A percentile compares a stretch with the other conserved stretches of the same genome.
Evolutionary conservation across 2,797 vertebrate genomes (phyloP).

Genomic region (Carduelis carduelis): DNA sequence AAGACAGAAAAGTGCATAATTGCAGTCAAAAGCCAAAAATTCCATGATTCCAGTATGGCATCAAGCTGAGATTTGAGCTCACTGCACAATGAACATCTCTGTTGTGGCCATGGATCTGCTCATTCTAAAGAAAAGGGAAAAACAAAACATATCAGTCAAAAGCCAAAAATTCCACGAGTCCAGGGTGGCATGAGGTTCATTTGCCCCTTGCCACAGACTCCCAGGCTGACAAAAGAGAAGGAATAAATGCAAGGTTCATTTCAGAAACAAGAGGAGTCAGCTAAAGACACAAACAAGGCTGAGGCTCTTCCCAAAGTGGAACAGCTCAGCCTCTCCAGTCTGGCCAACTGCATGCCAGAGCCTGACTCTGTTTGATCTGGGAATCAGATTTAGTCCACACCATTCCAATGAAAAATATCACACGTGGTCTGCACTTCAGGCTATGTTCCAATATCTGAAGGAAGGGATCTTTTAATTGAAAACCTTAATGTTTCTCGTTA

Average conservation of each 20-base stretch:
- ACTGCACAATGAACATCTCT: not conserved
- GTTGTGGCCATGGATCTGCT: not conserved
- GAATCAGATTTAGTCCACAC: not conserved
- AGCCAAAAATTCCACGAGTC: not conserved
- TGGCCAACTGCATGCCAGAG: not conserved
- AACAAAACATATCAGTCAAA: not conserved
- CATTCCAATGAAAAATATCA: not conserved
- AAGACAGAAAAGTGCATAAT: not conserved
- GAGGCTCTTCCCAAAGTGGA: not conserved
- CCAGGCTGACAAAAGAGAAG: not conserved
- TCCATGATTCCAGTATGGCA: not conserved
- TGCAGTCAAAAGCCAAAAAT: not conserved
- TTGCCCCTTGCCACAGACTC: not conserved
- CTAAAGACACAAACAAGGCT: not conserved
- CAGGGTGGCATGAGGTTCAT: not conserved
- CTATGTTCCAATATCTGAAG: constrained; percentile 40
- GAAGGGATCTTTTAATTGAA: constrained; percentile 59
- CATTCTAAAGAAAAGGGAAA: not conserved
- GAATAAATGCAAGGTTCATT: not conserved
- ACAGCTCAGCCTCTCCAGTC: not conserved
- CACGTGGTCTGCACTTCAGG: constrained; percentile 10
- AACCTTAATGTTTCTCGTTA: constrained; percentile 39
- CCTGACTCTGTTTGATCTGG: not conserved
- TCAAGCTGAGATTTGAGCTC: not conserved
- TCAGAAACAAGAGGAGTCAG: not conserved